Base-by-base conservation (phyloP, 2,113 vertebrate species). In the Sylvietta virens region DNA sequence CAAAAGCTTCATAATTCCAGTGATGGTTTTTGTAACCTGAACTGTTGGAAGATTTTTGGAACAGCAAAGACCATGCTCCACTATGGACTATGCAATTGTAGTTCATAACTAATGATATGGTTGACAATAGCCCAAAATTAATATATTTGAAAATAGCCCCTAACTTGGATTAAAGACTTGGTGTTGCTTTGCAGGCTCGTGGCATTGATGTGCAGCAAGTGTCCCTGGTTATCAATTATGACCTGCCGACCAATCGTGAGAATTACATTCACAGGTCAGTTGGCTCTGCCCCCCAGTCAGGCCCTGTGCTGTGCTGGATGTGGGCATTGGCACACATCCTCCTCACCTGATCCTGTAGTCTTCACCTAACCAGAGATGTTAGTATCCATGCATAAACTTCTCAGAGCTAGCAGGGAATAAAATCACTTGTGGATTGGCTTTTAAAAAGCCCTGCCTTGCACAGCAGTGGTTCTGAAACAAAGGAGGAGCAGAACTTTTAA, bases 131-230 rank as follows among this genome's bases (percentile, higher is more conserved):
- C 15, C 12, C 1, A 1, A 15, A 17, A 3, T n/a, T 4, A 10
- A 3, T 11, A 4, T 5, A 0, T 6, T 4, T 13, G 22, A 0
- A 5, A 24, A 3, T 5, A 30, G 44, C 5, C 13, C 44, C 16
- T 53, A 45, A 28, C 39, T 61, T n/a, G 4, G 1, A 10, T 24
- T 86, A 60, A 90, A 50, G 30, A 10, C 23, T 15, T 24, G 58
- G 2, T 30, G 2, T 81, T 95, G 37, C 33, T 47, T 98, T 98
- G 20, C 80, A 99, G 99, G 99, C 99, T 97, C 99, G 99, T 96
- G 99, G 99, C 33, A 99, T 99, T 97, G 99, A 99, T 81, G 99
- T 99, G 76, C 99, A 99, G 97, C 99, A 99, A 97, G 99, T 99
- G 92, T 99, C 99, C 15, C 94, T 99, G 97, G 99, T 99, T 94